Evolutionary conservation across 2,888 invertebrate species (phyloP).

Genomic region (Agrochola lychnidis): DNA sequence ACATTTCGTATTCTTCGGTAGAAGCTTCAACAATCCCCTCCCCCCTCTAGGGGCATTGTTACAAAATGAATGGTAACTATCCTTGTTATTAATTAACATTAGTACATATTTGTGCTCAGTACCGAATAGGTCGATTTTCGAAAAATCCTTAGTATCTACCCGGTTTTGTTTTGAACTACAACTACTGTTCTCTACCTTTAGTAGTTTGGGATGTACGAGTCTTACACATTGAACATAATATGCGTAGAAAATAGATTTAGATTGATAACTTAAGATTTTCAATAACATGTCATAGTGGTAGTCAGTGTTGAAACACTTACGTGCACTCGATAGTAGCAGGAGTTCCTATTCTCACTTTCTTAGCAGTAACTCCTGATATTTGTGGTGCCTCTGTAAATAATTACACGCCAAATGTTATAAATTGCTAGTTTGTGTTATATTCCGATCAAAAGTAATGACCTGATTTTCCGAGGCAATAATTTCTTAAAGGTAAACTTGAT

Average conservation of each 20-base stretch:
- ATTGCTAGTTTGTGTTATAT: neutral
- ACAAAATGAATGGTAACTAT: neutral
- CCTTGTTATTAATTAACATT: neutral
- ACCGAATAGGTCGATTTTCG: neutral
- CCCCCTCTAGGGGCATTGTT: neutral
- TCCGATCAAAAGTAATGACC: neutral
- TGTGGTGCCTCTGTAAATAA: constrained; percentile 50
- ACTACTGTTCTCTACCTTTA: neutral
- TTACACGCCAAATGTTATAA: neutral
- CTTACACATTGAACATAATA: neutral
- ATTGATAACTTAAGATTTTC: neutral
- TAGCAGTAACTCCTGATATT: constrained; percentile 29
- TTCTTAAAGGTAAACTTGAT: neutral
- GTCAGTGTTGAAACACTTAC: constrained; percentile 28
- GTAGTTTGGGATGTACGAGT: neutral
- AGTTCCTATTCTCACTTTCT: constrained; percentile 25
- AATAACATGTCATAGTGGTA: neutral
- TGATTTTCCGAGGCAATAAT: neutral
- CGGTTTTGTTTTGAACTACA: neutral
- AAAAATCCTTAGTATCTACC: neutral
- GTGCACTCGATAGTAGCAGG: constrained; percentile 36
- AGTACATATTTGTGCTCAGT: neutral
- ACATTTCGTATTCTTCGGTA: neutral
- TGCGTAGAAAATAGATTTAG: neutral
- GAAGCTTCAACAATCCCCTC: neutral